Evolutionary conservation across 2,888 invertebrate genomes (phyloP).

Genomic region (Thecocarcelia acutangulata): DNA sequence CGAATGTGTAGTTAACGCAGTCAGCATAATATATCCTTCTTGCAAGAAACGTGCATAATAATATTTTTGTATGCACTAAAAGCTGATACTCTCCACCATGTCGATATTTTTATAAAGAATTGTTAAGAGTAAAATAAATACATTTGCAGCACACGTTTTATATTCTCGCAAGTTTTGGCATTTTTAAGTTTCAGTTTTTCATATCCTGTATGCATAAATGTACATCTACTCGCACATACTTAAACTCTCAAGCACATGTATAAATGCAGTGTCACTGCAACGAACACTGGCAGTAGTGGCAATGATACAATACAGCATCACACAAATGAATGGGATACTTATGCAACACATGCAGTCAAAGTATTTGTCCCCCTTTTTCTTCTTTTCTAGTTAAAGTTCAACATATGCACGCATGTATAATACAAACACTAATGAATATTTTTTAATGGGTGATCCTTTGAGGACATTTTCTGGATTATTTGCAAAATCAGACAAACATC

Average conservation of each 20-base stretch:
- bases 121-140: conserved; percentile 25
- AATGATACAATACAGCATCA: conserved; percentile 25
- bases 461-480: no score
- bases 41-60: conserved; percentile 24
- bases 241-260: conserved; percentile 27
- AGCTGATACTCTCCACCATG: no score
- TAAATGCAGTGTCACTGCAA: conserved; percentile 54
- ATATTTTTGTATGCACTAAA: no score
- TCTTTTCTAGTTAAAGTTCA: conserved; percentile 33
- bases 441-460: not conserved
- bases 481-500: no score
- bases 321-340: conserved; percentile 56
- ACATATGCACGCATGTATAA: conserved; percentile 54
- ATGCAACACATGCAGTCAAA: conserved; percentile 58
- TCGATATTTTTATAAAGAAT: conserved; percentile 35
- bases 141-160: conserved; percentile 41
- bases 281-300: conserved; percentile 9
- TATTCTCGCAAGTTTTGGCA: conserved; percentile 33
- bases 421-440: conserved; percentile 45
- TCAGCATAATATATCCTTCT: conserved; percentile 25
- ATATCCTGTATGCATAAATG: not conserved
- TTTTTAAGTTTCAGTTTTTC: conserved; percentile 17
- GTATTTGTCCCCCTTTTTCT: not conserved
- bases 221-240: not conserved
- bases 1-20: not conserved